A percentile compares a stretch with the other conserved stretches of the same genome.
These are phyloP conservation scores for Eulacestoma nigropectus DNA, from an alignment of 2,113 vertebrate species.

Conservation along the genomic window DNA sequence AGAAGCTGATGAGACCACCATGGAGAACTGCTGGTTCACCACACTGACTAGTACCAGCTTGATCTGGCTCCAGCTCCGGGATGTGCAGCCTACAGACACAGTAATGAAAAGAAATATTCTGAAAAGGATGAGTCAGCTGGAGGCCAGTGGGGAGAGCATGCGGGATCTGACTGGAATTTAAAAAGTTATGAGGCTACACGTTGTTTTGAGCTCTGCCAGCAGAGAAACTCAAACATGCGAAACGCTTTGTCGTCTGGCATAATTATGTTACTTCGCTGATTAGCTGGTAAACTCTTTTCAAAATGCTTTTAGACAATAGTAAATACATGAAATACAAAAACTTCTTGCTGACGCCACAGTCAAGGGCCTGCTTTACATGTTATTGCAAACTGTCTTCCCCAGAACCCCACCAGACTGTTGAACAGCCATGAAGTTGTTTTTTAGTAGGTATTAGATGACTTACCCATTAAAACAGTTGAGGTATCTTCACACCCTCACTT, in stretches of 20 bases:
- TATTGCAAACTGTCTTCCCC: background rate
- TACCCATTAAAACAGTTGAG: background rate
- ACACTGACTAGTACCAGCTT: background rate
- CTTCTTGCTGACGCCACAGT: background rate
- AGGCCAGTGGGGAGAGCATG: background rate
- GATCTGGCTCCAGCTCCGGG: background rate
- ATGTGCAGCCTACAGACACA: conserved; percentile 33
- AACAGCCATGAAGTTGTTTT: background rate
- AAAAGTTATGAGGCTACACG: conserved; percentile 40
- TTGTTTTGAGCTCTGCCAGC: conserved; percentile 17
- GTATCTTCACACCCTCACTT: background rate
- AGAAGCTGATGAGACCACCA: background rate
- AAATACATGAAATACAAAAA: background rate
- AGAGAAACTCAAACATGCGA: background rate
- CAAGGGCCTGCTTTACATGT: rapidly evolving
- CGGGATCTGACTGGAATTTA: conserved; percentile 50
- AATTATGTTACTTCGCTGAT: conserved; percentile 18
- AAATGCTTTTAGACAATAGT: conserved; percentile 38
- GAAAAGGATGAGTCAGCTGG: conserved; percentile 63
- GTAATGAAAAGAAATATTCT: conserved; percentile 58
- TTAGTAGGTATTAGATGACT: background rate
- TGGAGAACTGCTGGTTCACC: background rate
- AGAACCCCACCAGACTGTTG: background rate
- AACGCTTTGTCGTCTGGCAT: conserved; percentile 16
- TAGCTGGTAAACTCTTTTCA: conserved; percentile 1